phyloP scores from a whole-genome alignment of 2,888 invertebrate genomes.

The Nasonovia ribisnigri region DNA sequence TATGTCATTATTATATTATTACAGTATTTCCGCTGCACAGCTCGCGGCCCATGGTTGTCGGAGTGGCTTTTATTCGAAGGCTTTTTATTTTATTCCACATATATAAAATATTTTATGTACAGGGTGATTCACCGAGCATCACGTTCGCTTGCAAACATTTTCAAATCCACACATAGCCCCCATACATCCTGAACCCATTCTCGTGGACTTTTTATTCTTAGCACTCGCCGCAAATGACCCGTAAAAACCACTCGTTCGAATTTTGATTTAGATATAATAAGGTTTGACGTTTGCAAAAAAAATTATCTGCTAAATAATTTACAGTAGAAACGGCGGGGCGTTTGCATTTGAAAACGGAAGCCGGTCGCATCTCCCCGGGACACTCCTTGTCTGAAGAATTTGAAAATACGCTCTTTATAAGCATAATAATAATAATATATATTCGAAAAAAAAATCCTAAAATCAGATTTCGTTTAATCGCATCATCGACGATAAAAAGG shows the following conservation, averaged over 20 bases:
- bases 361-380: background rate
- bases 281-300: background rate
- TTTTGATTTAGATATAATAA: background rate
- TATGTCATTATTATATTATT: background rate
- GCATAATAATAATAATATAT: too few relatives aligned
- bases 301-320: background rate
- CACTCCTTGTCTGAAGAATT: background rate
- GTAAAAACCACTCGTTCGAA: background rate
- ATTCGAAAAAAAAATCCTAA: background rate
- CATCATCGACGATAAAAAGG: background rate
- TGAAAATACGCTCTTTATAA: background rate
- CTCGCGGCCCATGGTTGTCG: background rate
- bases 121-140: background rate
- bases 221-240: background rate
- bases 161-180: background rate
- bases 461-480: background rate
- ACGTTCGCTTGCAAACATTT: background rate
- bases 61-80: background rate
- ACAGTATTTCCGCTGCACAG: background rate
- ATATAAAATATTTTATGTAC: background rate
- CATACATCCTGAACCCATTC: background rate
- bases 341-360: background rate
- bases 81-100: background rate
- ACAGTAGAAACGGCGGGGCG: background rate
- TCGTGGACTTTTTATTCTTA: background rate